phyloP scores from a whole-genome alignment of 2,113 vertebrate genomes.

The Chaetops frenatus region DNA sequence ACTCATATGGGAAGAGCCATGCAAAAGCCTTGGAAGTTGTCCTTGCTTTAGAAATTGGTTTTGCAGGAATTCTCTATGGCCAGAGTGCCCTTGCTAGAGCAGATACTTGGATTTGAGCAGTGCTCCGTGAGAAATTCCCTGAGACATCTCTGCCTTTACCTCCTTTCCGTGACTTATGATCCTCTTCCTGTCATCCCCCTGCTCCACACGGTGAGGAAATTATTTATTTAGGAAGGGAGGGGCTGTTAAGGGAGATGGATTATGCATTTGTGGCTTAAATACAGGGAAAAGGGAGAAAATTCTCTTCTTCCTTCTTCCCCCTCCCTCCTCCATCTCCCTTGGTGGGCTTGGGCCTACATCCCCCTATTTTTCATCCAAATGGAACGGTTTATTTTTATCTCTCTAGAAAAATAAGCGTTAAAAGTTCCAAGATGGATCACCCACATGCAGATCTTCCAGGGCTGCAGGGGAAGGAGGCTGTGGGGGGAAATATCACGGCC shows the following conservation, averaged over 20 bases:
- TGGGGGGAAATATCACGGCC: not conserved
- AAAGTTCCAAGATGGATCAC: slow-evolving; percentile 14
- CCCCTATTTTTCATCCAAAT: not conserved
- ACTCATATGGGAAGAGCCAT: accelerated
- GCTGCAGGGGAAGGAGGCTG: not conserved
- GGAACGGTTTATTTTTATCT: slow-evolving; percentile 1
- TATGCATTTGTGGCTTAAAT: not conserved
- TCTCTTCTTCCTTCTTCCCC: not conserved
- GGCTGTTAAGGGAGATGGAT: not conserved
- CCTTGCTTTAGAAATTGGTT: not conserved
- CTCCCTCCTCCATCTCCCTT: not conserved
- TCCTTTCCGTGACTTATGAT: not conserved
- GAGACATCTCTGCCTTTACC: not conserved
- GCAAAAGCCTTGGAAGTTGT: not conserved
- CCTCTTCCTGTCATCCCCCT: not conserved
- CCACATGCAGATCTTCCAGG: not conserved
- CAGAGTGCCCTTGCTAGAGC: not conserved
- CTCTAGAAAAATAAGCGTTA: not conserved
- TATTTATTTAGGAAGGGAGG: not conserved
- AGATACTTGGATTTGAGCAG: not conserved
- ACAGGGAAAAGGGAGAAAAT: not conserved
- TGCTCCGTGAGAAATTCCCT: accelerated
- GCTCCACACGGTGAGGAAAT: not conserved
- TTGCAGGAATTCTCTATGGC: not conserved
- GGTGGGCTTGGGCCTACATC: not conserved